A percentile compares a stretch with the other conserved stretches of the same genome.
Evolutionary conservation across 2,888 invertebrate species (phyloP).

Genomic region (Danaus chrysippus): DNA sequence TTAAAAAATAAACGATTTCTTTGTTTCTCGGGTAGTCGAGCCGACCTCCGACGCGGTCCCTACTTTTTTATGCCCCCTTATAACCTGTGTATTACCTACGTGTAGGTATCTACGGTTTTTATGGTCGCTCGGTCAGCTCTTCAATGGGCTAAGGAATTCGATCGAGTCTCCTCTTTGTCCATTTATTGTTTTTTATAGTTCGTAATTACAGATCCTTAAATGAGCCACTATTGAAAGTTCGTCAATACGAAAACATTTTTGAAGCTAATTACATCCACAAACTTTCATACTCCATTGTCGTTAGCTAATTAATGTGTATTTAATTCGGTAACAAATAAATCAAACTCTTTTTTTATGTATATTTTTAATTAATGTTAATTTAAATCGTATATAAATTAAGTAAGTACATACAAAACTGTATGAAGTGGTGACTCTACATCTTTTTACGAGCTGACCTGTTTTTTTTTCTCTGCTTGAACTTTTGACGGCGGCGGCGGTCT

Average conservation of each 20-base stretch:
- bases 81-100: conserved; percentile 79
- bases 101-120: conserved; percentile 78
- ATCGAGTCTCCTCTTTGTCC: conserved; percentile 73
- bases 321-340: neutral
- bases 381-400: conserved; percentile 17
- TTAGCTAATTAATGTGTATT: conserved; percentile 19
- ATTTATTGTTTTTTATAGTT: conserved; percentile 43
- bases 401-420: conserved; percentile 17
- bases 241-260: conserved; percentile 29
- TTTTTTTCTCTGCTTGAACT: conserved; percentile 72
- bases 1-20: conserved; percentile 79
- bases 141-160: conserved; percentile 78
- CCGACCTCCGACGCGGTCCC: conserved; percentile 78
- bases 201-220: conserved; percentile 42
- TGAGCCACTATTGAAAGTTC: conserved; percentile 36
- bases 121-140: conserved; percentile 76
- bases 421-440: conserved; percentile 62
- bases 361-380: neutral
- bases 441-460: conserved; percentile 75
- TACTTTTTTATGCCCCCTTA: conserved; percentile 77
- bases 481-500: conserved; percentile 63
- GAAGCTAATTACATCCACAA: conserved; percentile 23
- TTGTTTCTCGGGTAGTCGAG: conserved; percentile 78
- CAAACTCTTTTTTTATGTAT: neutral
- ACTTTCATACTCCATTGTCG: conserved; percentile 19